These are phyloP conservation scores for Pseudomyrmex flavicornis DNA, from an alignment of 1,140 invertebrate genomes.

Conservation along the genomic window DNA sequence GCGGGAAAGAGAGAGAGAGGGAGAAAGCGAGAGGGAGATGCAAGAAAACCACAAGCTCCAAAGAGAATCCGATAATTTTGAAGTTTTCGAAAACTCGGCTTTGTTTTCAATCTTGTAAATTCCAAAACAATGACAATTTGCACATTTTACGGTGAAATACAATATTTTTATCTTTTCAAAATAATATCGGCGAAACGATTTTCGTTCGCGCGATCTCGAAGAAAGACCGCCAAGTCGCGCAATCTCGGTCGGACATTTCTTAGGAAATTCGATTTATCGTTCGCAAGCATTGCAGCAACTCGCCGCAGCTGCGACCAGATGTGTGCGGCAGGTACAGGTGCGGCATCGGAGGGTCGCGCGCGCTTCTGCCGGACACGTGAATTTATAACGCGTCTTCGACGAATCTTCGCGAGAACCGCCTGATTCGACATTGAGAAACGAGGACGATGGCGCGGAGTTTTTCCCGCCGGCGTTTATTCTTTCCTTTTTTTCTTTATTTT, in stretches of 20 bases:
- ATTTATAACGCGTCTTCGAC: conserved; percentile 69
- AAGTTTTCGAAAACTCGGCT: neutral
- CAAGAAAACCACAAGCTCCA: neutral
- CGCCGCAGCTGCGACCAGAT: conserved; percentile 57
- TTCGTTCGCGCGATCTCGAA: conserved; percentile 49
- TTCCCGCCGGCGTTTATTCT: conserved; percentile 41
- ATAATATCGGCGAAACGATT: conserved; percentile 39
- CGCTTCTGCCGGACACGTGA: conserved; percentile 54
- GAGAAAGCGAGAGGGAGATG: neutral
- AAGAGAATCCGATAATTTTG: neutral
- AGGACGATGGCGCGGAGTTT: conserved; percentile 4
- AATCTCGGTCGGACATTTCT: conserved; percentile 69
- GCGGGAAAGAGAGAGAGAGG: neutral
- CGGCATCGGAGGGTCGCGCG: conserved; percentile 19
- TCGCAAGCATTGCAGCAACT: conserved; percentile 59
- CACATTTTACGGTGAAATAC: no score
- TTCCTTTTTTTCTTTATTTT: conserved; percentile 54
- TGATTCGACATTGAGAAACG: conserved; percentile 58
- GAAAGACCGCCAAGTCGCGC: conserved; percentile 39
- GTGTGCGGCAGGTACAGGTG: conserved; percentile 70
- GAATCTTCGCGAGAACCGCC: conserved; percentile 26
- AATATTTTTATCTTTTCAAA: neutral
- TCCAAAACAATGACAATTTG: neutral
- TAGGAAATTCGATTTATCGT: conserved; percentile 72
- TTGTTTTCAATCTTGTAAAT: neutral